Evolutionary conservation across 2,797 vertebrate genomes (phyloP), one percentile per base, ranked within the genome.

Genomic region (Danio jaintianensis): DNA sequence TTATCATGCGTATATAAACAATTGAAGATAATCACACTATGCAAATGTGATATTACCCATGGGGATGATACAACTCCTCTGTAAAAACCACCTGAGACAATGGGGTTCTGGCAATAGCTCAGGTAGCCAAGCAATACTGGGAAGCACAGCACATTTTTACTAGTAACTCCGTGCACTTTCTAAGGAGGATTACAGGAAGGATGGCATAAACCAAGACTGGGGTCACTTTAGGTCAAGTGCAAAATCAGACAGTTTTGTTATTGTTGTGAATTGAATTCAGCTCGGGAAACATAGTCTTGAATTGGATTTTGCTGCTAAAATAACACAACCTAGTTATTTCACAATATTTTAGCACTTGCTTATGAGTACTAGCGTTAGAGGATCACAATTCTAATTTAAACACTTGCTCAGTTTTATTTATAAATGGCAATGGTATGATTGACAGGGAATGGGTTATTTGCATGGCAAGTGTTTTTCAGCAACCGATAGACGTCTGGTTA

Each of bases 11-110:
- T 93, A 91, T 90, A 94, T 94, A 94, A 95, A 94, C 94, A 94
- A 94, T 94, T 93, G 93, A 93, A 93, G 93, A 94, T 94, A 94
- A 94, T 93, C 93, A 92, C 90, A 88, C 90, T 94, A 95, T 94
- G 93, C 92, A 95, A 95, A 95, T 95, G 93, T 94, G 93, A 91
- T 94, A 93, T 93, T 94, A 93, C 93, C 92, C 92, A 92, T 93
- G 78, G 82, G 84, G 56, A 77, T 63, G 55, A 55, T 69, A 45
- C 74, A 68, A 79, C 64, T 73, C 68, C 47, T 73, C 61, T 69
- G 58, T 91, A 92, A 94, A 29, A 94, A 93, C 93, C 94, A 94
- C 93, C 90, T 92, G 92, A 94, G 92, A 94, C 93, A 94, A 94
- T 94, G 90, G 45, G 92, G 91, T 91, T 92, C 92, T 94, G 93